A percentile compares a stretch with the other conserved stretches of the same genome.
Evolutionary conservation across 2,113 vertebrate genomes (phyloP).

Genomic region (Trichechus manatus): DNA sequence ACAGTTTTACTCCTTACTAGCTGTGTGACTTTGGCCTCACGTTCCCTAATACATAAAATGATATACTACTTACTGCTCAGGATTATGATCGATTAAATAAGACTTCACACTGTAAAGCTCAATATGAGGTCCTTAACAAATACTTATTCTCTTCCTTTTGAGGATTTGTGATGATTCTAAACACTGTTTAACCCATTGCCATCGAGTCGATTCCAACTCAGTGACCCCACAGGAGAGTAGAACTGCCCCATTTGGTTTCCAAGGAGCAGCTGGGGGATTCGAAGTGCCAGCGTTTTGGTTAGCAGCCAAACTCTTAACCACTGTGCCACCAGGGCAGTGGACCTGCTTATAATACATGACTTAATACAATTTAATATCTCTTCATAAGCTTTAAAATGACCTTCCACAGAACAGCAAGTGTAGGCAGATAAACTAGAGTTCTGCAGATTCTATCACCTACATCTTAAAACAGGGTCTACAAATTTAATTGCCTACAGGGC

Average conservation of each 20-base stretch:
- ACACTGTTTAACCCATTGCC: neutral
- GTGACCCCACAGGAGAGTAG: neutral
- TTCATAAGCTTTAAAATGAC: slow-evolving; percentile 41
- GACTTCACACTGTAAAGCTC: neutral
- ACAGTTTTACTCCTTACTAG: neutral
- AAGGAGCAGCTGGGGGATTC: neutral
- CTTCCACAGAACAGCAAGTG: neutral
- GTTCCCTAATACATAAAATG: neutral
- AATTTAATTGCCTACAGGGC: neutral
- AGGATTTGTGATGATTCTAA: slow-evolving; percentile 20
- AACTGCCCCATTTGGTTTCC: neutral
- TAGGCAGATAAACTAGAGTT: neutral
- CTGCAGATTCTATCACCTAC: neutral
- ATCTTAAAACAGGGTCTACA: neutral
- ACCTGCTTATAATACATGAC: neutral
- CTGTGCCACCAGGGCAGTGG: neutral
- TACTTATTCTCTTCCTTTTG: neutral
- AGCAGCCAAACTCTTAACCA: neutral
- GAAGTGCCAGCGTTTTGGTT: neutral
- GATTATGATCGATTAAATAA: slow-evolving; percentile 31
- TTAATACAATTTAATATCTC: neutral
- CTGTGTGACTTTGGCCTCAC: neutral
- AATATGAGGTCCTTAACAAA: neutral
- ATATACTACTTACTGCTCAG: neutral
- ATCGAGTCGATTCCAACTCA: neutral